phyloP scores from a whole-genome alignment of 2,888 invertebrate species.

The Aromia moschata region DNA sequence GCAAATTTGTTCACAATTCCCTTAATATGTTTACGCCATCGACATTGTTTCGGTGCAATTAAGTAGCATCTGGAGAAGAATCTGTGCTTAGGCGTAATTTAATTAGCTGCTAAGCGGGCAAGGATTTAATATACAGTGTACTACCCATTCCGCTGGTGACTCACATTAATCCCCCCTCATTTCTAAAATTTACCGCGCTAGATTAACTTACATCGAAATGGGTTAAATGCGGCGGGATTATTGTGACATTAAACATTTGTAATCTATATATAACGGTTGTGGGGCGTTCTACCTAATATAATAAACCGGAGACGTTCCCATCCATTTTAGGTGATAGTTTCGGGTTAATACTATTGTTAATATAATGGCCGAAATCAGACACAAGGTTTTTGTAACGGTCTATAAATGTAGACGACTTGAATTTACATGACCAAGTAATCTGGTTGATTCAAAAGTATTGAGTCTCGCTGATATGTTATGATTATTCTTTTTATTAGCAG shows the following conservation, averaged over 20 bases:
- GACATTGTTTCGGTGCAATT: background rate
- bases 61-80: too few relatives aligned
- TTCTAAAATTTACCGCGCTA: background rate
- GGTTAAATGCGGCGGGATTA: background rate
- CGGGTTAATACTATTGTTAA: too few relatives aligned
- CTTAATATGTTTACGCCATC: background rate
- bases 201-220: constrained; percentile 2
- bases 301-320: too few relatives aligned
- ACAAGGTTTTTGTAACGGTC: too few relatives aligned
- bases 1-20: too few relatives aligned
- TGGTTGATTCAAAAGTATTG: too few relatives aligned
- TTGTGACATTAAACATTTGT: background rate
- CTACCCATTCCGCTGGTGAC: constrained; percentile 2
- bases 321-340: too few relatives aligned
- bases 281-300: background rate
- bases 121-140: background rate
- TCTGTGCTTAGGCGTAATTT: constrained; percentile 4
- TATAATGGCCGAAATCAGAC: too few relatives aligned
- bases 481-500: too few relatives aligned
- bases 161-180: background rate
- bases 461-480: too few relatives aligned
- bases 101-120: constrained; percentile 1
- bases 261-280: background rate
- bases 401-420: too few relatives aligned
- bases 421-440: too few relatives aligned